These are phyloP conservation scores for Philonicus albiceps DNA, from an alignment of 2,888 invertebrate genomes.

Conservation along the genomic window DNA sequence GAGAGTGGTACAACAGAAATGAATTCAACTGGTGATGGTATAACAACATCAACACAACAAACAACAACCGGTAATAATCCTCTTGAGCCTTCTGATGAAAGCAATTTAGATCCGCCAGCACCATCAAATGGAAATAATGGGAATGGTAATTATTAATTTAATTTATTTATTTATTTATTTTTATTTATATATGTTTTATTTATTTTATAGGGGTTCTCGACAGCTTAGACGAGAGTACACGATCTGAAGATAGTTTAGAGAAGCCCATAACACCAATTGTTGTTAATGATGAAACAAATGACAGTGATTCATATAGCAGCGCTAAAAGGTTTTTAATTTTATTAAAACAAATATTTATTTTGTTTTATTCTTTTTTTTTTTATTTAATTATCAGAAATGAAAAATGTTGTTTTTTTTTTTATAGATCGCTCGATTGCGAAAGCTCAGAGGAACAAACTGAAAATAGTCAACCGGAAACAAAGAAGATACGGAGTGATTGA, in stretches of 20 bases:
- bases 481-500: slow-evolving; percentile 62
- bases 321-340: slow-evolving; percentile 52
- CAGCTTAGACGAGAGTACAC: slow-evolving; percentile 74
- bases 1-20: not conserved
- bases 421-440: slow-evolving; percentile 53
- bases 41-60: not conserved
- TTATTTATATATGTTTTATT: too few relatives aligned
- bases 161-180: too few relatives aligned
- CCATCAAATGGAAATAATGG: slow-evolving; percentile 51
- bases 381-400: not conserved
- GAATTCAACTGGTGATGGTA: slow-evolving; percentile 51
- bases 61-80: slow-evolving; percentile 10
- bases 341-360: too few relatives aligned
- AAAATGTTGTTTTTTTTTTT: not conserved
- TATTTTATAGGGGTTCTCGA: slow-evolving; percentile 55
- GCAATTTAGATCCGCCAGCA: slow-evolving; percentile 76
- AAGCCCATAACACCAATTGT: slow-evolving; percentile 68
- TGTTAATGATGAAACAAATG: slow-evolving; percentile 54
- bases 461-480: slow-evolving; percentile 59
- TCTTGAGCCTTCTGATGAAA: slow-evolving; percentile 72
- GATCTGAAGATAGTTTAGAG: slow-evolving; percentile 78
- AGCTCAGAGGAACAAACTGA: slow-evolving; percentile 53
- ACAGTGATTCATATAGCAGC: slow-evolving; percentile 53
- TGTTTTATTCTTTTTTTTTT: too few relatives aligned
- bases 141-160: too few relatives aligned